A percentile compares a stretch with the other conserved stretches of the same genome.
Evolutionary conservation across 1,140 invertebrate genomes (phyloP).

Genomic region (Sitophilus oryzae): DNA sequence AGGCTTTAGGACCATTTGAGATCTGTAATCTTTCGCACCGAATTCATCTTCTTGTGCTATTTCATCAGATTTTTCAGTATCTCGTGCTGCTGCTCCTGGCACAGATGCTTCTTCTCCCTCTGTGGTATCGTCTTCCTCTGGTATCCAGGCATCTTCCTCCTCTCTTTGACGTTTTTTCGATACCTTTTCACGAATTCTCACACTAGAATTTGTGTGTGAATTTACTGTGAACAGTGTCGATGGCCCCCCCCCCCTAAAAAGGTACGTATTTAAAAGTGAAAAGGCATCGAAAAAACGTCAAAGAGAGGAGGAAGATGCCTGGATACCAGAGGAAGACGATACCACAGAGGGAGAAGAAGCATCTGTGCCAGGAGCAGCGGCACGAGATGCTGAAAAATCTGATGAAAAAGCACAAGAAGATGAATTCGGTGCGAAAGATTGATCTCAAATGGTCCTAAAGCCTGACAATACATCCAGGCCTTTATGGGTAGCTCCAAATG

Average conservation of each 20-base stretch:
- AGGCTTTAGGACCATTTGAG: slow-evolving; percentile 79
- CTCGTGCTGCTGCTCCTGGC: slow-evolving; percentile 74
- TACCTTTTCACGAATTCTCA: slow-evolving; percentile 45
- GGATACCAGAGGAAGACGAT: slow-evolving; percentile 47
- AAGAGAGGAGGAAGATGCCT: slow-evolving; percentile 52
- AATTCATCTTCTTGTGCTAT: slow-evolving; percentile 84
- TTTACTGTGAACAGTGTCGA: too few species aligned
- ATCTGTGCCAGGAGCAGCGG: slow-evolving; percentile 72
- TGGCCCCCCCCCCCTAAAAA: slow-evolving; percentile 50
- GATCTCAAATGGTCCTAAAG: slow-evolving; percentile 81
- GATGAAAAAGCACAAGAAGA: slow-evolving; percentile 73
- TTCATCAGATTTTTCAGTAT: slow-evolving; percentile 70
- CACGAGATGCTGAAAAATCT: slow-evolving; percentile 73
- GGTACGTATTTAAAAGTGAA: slow-evolving; percentile 40
- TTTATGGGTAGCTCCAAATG: slow-evolving; percentile 97
- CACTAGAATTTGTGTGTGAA: too few species aligned
- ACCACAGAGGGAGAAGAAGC: slow-evolving; percentile 37
- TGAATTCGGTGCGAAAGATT: slow-evolving; percentile 98
- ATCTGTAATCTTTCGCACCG: slow-evolving; percentile 93
- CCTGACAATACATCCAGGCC: slow-evolving; percentile 85
- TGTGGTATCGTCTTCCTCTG: slow-evolving; percentile 46
- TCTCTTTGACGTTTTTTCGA: slow-evolving; percentile 55
- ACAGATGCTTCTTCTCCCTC: slow-evolving; percentile 45
- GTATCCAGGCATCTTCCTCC: slow-evolving; percentile 48
- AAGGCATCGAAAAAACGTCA: slow-evolving; percentile 51